Conservation (phyloP, 1,140 invertebrate species). For the Sarcophaga bullata region DNA sequence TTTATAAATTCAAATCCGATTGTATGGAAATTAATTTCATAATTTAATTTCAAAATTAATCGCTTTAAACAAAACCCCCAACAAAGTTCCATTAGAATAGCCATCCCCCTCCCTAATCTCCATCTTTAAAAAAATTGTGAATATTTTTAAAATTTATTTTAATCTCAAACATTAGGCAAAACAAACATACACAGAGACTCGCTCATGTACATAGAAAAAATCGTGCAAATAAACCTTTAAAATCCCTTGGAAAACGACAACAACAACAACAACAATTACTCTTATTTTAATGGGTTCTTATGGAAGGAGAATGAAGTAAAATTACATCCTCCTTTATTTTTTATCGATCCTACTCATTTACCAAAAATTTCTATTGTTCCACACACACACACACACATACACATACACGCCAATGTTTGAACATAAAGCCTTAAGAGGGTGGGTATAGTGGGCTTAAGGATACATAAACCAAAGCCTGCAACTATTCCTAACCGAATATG, state of each 20-base stretch:
- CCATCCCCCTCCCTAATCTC: neutral
- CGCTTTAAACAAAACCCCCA: neutral
- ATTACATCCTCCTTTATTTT: slow-evolving; percentile 3
- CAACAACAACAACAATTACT: slow-evolving; percentile 9
- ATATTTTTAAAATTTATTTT: slow-evolving; percentile 12
- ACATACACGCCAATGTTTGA: neutral
- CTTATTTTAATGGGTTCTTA: slow-evolving; percentile 14
- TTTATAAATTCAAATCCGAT: no score
- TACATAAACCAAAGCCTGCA: neutral
- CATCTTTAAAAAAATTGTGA: neutral
- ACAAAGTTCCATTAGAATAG: neutral
- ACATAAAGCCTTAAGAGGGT: no score
- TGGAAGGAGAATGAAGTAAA: neutral
- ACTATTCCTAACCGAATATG: neutral
- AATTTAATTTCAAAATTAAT: no score
- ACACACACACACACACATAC: neutral
- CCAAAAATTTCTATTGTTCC: neutral
- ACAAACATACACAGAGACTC: neutral
- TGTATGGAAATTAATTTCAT: no score
- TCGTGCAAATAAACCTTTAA: neutral
- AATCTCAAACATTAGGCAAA: slow-evolving; percentile 3
- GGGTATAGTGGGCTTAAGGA: no score
- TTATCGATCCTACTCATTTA: slow-evolving; percentile 26
- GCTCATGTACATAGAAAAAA: neutral
- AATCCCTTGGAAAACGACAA: neutral